phyloP scores from a whole-genome alignment of 2,113 vertebrate species.

The Brienomyrus brachyistius region DNA sequence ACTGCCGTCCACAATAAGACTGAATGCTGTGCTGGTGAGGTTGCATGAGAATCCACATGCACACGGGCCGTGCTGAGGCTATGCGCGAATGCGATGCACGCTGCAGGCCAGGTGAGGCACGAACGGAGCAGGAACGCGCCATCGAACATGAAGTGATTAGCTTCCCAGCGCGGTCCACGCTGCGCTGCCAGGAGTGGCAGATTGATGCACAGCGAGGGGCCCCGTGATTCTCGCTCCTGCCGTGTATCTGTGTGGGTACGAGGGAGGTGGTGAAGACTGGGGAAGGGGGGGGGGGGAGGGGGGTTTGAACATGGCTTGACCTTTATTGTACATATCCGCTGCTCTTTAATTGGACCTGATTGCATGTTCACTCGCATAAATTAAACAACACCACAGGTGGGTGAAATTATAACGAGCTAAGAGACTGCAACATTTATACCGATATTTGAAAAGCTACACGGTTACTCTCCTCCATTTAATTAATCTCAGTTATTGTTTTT shows the following conservation, averaged over 20 bases:
- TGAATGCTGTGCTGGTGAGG: background rate
- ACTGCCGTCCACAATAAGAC: background rate
- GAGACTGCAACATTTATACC: constrained; percentile 43
- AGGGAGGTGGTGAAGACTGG: background rate
- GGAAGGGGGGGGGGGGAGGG: background rate
- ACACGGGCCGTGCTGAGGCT: background rate
- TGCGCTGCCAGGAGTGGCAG: background rate
- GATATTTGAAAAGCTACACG: constrained; percentile 6
- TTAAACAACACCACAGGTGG: constrained; percentile 53
- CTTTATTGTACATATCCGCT: constrained; percentile 28
- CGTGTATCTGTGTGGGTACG: background rate
- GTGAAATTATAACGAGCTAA: constrained; percentile 60
- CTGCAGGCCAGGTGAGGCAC: background rate
- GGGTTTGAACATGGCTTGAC: constrained; percentile 22
- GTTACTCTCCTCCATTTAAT: background rate
- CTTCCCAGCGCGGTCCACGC: background rate
- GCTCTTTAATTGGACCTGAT: constrained; percentile 65
- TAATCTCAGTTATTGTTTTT: background rate
- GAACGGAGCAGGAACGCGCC: background rate
- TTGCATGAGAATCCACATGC: background rate
- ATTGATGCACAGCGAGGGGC: background rate
- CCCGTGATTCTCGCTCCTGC: background rate
- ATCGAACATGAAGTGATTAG: background rate
- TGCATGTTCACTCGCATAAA: constrained; percentile 71
- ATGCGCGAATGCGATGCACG: background rate